Evolutionary conservation across 2,797 vertebrate species (phyloP), one percentile per base, ranked within the genome.

Genomic region (Moxostoma hubbsi): DNA sequence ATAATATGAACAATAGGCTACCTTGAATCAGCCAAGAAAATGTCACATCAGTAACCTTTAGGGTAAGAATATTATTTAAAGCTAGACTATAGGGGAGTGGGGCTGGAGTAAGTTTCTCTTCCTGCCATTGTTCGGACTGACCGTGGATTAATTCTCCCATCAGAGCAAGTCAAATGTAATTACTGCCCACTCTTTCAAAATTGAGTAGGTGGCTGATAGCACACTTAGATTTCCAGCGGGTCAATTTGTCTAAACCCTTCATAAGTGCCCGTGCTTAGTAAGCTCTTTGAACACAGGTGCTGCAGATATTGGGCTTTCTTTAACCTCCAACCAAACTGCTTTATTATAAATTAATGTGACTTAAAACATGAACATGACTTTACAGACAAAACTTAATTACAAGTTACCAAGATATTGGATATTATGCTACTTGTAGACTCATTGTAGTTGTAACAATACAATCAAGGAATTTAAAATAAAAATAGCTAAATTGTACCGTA

Each of bases 191-290:
- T 82, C 85, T 86, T 87, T 91, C 82, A 91, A 91, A 89, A 85
- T 88, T 77, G 84, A 90, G 87, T 86, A 86, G 83, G 85, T 84
- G 73, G 86, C 85, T 90, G 86, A 91, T 89, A 88, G 72, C 81
- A 81, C 84, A 88, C 84, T 90, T 83, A 86, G 88, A 85, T 80
- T 86, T 87, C 83, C 87, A 83, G 78, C 82, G 72, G 86, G 82
- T 88, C 84, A 87, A 87, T 90, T 90, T 88, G 88, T 91, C 87
- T 89, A 82, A 61, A 87, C 86, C 86, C 86, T 78, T 88, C 86
- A 85, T 45, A 69, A 83, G 85, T 69, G 46, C 81, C 83, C 80
- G 55, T 82, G 83, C 86, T 83, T 81, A 74, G 82, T 85, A 88
- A 89, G 85, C 84, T 77, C 77, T 82, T 84, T 81, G 81, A 79